Evolutionary conservation across 1,140 invertebrate genomes (phyloP).

Genomic region (Melanaphis sacchari): DNA sequence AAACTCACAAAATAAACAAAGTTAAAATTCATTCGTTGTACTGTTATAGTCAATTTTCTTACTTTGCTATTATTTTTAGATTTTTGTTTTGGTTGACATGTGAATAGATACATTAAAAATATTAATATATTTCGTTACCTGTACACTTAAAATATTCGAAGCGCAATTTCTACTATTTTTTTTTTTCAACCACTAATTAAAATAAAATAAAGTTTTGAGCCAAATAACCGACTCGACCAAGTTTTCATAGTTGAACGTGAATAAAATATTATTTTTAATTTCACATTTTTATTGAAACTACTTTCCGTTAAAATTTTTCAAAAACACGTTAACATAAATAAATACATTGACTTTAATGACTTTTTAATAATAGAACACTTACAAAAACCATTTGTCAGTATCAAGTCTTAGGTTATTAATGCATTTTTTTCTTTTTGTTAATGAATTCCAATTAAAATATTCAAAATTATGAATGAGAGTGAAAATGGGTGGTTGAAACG

Average conservation of each 20-base stretch:
- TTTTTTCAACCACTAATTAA: slow-evolving; percentile 31
- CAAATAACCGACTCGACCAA: background rate
- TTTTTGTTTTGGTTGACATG: background rate
- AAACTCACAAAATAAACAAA: slow-evolving; percentile 34
- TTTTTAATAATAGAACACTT: slow-evolving; percentile 4
- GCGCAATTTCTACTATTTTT: background rate
- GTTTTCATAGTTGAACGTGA: background rate
- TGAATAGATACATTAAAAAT: background rate
- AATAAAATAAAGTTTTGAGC: slow-evolving; percentile 25
- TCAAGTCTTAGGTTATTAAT: slow-evolving; percentile 21
- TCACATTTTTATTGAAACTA: background rate
- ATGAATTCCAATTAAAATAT: slow-evolving; percentile 40
- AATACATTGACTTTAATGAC: slow-evolving; percentile 25
- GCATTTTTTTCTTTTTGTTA: slow-evolving; percentile 17
- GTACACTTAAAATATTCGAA: background rate
- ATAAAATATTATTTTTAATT: slow-evolving; percentile 40
- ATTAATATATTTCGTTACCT: background rate
- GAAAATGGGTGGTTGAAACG: background rate
- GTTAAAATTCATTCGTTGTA: slow-evolving; percentile 26
- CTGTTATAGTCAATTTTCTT: background rate
- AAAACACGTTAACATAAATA: background rate
- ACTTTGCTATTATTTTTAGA: background rate
- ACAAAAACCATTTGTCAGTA: slow-evolving; percentile 31
- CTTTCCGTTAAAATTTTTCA: background rate
- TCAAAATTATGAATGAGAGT: background rate